A percentile compares a stretch with the other conserved stretches of the same genome.
Conservation (phyloP, 2,797 vertebrate species). For the Pangasius sanitwongsei region DNA sequence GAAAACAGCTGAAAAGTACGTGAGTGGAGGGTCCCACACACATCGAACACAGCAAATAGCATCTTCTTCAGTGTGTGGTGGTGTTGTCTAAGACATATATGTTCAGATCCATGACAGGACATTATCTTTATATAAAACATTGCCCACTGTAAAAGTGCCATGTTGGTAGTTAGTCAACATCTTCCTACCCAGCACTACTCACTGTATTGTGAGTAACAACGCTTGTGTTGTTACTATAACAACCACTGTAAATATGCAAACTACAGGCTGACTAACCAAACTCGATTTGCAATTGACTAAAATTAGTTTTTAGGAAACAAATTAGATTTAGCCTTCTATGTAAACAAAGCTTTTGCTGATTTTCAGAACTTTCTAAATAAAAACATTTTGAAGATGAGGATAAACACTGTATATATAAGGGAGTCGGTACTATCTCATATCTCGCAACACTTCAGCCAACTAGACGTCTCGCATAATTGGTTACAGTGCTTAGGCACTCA, state of each 20-base stretch:
- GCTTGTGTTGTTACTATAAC: background rate
- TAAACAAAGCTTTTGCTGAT: background rate
- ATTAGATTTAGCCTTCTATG: background rate
- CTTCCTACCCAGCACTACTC: background rate
- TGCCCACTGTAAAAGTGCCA: background rate
- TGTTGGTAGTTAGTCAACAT: background rate
- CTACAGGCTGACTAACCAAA: background rate
- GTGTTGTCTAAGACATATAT: background rate
- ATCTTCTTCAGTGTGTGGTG: background rate
- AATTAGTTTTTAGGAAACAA: background rate
- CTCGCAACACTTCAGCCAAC: background rate
- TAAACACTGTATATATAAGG: background rate
- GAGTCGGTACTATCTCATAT: background rate
- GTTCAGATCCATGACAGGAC: background rate
- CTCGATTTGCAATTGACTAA: background rate
- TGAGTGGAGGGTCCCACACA: background rate
- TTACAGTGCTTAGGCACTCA: background rate
- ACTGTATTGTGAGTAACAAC: background rate
- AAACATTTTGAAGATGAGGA: background rate
- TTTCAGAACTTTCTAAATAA: background rate
- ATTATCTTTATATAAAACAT: background rate
- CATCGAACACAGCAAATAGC: too few relatives aligned
- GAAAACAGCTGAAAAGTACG: background rate
- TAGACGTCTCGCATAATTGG: background rate
- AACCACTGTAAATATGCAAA: background rate